A percentile compares a stretch with the other conserved stretches of the same genome.
These are phyloP conservation scores for Temnothorax longispinosus DNA, from an alignment of 1,140 invertebrate genomes.

Conservation along the genomic window DNA sequence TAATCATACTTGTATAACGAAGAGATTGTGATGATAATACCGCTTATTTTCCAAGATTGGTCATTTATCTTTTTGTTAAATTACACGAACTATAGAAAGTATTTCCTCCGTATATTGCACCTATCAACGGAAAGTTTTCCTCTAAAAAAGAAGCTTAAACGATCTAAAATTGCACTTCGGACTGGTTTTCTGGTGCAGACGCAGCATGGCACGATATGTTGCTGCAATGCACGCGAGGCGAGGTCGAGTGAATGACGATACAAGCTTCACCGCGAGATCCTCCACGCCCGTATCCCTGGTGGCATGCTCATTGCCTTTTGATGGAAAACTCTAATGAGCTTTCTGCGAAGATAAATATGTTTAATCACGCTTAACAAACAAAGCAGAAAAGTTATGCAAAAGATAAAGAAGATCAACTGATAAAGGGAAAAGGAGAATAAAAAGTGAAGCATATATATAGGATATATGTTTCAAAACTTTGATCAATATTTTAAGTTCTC, in stretches of 20 bases:
- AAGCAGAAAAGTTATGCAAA: background rate
- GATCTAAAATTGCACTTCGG: slow-evolving; percentile 4
- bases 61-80: slow-evolving; percentile 5
- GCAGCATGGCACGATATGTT: slow-evolving; percentile 15
- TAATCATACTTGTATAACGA: background rate
- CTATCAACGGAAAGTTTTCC: background rate
- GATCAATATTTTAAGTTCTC: background rate
- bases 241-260: slow-evolving; percentile 36
- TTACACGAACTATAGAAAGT: background rate
- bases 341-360: background rate
- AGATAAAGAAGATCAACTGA: background rate
- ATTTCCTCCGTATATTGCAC: background rate
- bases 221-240: slow-evolving; percentile 30
- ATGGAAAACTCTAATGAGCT: slow-evolving; percentile 13
- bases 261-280: slow-evolving; percentile 20
- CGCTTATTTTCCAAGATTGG: background rate
- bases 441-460: background rate
- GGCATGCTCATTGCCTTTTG: slow-evolving; percentile 1
- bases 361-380: background rate
- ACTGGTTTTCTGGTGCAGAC: slow-evolving; percentile 20
- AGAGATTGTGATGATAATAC: background rate
- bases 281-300: slow-evolving; percentile 9
- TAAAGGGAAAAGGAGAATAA: too few relatives aligned
- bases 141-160: slow-evolving; percentile 19
- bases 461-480: background rate